Evolutionary conservation across 2,113 vertebrate genomes (phyloP).

Genomic region (Hippolais icterina): DNA sequence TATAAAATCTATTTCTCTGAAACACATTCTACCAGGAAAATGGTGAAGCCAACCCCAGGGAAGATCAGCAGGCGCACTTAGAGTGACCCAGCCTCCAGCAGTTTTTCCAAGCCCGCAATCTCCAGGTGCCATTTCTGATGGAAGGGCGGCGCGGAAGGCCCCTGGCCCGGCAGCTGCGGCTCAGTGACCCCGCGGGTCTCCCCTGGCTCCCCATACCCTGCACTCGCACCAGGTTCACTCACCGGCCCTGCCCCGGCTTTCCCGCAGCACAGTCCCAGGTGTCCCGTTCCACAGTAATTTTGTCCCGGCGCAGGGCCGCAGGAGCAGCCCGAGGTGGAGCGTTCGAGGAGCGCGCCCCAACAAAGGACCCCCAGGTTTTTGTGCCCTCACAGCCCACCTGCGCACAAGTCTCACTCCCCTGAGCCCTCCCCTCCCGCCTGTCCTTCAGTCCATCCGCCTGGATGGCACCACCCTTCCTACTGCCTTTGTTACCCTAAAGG

Average conservation of each 20-base stretch:
- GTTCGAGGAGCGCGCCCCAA: accelerated
- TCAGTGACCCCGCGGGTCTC: not conserved
- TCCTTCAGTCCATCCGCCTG: accelerated
- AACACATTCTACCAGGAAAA: not conserved
- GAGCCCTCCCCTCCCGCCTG: not conserved
- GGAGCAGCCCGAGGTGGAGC: too few relatives aligned
- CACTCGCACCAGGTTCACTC: not conserved
- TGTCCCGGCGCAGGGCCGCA: too few relatives aligned
- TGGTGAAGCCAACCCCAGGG: not conserved
- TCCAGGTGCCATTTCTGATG: accelerated
- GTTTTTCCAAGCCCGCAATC: not conserved
- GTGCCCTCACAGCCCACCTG: too few relatives aligned
- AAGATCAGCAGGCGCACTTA: too few relatives aligned
- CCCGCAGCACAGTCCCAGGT: not conserved
- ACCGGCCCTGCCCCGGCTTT: accelerated
- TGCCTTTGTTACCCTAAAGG: not conserved
- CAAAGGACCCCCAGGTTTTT: accelerated
- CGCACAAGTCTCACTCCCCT: accelerated
- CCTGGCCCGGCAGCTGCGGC: not conserved
- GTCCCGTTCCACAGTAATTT: too few relatives aligned
- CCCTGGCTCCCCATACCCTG: too few relatives aligned
- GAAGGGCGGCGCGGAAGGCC: not conserved
- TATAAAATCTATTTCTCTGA: not conserved
- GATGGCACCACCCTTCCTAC: accelerated
- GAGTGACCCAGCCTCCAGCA: not conserved